Evolutionary conservation across 2,113 vertebrate genomes (phyloP), one percentile per base, ranked within the genome.

Genomic region (Ailuropoda melanoleuca): DNA sequence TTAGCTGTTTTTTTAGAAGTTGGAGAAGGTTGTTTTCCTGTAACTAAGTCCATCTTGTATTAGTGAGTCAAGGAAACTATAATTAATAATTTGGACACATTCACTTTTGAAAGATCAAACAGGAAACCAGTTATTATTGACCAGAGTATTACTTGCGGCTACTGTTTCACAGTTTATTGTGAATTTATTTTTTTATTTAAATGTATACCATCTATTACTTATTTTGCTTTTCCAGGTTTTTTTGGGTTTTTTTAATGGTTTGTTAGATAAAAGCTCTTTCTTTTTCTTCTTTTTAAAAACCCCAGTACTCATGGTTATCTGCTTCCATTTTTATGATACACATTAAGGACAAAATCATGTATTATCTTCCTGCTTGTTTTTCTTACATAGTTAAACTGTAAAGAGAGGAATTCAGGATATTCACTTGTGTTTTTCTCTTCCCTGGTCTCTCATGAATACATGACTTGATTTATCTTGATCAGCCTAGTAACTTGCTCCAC

Each of bases 401-500:
- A 91, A 74, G 53, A 90, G 90, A 90, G 66, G n/a, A 26, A 88
- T 43, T 97, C 75, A 96, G 39, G 12, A 46, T 87, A 62, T 72
- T 92, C 0, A 1, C 39, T 92, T 85, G 26, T 96, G 53, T 96
- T 98, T 97, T 94, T 96, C 53, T 95, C 72, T 62, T 82, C 55
- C 34, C 50, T 68, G n/a, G n/a, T 78, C 66, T 98, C 97, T 19
- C 90, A 81, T 94, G 94, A 98, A 96, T 74, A 97, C 95, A 31
- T 97, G 93, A 96, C 97, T 98, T 98, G 95, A 98, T 91, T 98
- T 98, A 97, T 98, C 98, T 98, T 98, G 96, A 98, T 98, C 98
- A 98, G 93, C 94, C 88, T 93, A 97, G 84, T 97, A 98, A 98
- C 97, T 98, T 98, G 96, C 88, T 96, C 97, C 95, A 94, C 86